Conservation (phyloP, 2,113 vertebrate genomes). For the Pungitius pungitius region DNA sequence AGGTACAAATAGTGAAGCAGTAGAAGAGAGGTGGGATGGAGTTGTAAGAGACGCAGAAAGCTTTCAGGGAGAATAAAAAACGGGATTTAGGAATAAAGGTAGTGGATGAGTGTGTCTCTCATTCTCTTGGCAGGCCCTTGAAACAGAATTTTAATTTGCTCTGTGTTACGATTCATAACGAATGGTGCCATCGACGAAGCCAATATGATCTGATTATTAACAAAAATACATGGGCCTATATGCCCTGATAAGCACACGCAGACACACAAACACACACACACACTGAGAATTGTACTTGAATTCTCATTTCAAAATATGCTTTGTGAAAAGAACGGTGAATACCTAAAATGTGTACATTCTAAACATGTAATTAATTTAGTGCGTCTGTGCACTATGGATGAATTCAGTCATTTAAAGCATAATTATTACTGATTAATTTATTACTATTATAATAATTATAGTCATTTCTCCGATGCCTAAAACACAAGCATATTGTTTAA, state of each 20-base stretch:
- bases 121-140: conserved; percentile 65
- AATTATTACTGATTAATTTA: conserved; percentile 3
- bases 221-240: conserved; percentile 56
- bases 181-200: conserved; percentile 67
- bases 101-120: conserved; percentile 36
- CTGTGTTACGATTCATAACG: conserved; percentile 66
- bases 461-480: background rate
- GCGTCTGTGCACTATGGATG: conserved; percentile 22
- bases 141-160: conserved; percentile 71
- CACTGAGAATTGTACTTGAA: conserved; percentile 45
- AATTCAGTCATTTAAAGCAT: conserved; percentile 1
- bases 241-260: conserved; percentile 46
- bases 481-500: background rate
- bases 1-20: background rate
- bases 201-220: conserved; percentile 73
- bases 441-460: no score
- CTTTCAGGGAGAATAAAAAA: conserved; percentile 41
- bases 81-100: conserved; percentile 19
- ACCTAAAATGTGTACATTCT: conserved; percentile 42
- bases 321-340: conserved; percentile 47
- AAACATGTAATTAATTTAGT: conserved; percentile 45
- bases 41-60: conserved; percentile 12
- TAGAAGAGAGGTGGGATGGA: background rate
- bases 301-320: conserved; percentile 56
- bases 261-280: conserved; percentile 23